phyloP scores from a whole-genome alignment of 2,888 invertebrate genomes.

The Drosophila nr. fundita region DNA sequence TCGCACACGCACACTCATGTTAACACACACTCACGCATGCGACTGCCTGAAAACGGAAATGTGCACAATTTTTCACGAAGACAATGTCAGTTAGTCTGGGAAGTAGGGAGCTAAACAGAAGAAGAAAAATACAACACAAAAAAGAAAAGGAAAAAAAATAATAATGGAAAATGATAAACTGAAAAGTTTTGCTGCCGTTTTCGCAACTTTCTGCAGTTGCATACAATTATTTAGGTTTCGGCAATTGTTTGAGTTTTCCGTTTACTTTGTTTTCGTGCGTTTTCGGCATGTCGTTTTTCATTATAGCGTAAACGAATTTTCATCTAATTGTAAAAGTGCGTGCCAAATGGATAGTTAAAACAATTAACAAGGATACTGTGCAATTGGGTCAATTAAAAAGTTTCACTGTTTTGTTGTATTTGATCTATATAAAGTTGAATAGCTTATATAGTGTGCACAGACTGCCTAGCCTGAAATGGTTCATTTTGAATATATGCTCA shows the following conservation, averaged over 20 bases:
- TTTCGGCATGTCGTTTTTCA: conserved; percentile 48
- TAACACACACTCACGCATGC: conserved; percentile 20
- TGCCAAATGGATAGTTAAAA: conserved; percentile 52
- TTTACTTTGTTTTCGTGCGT: conserved; percentile 57
- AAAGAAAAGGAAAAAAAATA: conserved; percentile 4
- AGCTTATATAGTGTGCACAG: background rate
- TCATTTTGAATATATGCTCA: background rate
- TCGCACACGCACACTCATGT: conserved; percentile 5
- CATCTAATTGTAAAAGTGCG: conserved; percentile 49
- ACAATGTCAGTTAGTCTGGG: conserved; percentile 67
- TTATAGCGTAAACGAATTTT: conserved; percentile 30
- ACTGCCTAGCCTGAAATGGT: no score
- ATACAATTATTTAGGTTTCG: conserved; percentile 71
- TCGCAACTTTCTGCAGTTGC: conserved; percentile 63
- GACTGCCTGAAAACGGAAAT: conserved; percentile 72
- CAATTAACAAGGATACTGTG: conserved; percentile 18
- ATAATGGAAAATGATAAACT: conserved; percentile 57
- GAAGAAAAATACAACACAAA: conserved; percentile 6
- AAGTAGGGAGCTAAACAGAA: conserved; percentile 29
- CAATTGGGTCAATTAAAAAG: conserved; percentile 52
- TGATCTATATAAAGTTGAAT: no score
- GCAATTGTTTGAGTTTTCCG: conserved; percentile 68
- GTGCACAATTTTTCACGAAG: conserved; percentile 80
- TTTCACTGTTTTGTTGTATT: no score
- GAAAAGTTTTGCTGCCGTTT: conserved; percentile 57